A percentile compares a stretch with the other conserved stretches of the same genome.
These are phyloP conservation scores for Parasteatoda lunata DNA, from an alignment of 2,888 invertebrate genomes.

Conservation along the genomic window DNA sequence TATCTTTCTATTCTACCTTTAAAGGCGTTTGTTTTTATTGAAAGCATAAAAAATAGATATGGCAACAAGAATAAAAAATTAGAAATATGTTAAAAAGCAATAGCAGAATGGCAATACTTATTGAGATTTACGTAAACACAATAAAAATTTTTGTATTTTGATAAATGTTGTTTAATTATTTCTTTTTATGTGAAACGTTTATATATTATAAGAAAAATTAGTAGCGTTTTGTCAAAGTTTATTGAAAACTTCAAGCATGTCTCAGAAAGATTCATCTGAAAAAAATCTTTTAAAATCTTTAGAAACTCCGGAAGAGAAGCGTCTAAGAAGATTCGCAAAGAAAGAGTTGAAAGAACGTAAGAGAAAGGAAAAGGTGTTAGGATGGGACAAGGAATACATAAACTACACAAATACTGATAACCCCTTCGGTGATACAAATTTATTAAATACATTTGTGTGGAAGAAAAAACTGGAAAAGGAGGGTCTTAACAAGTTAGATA, in stretches of 20 bases:
- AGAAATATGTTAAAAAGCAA: too few species aligned
- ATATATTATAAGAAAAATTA: too few species aligned
- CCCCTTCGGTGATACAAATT: constrained; percentile 97
- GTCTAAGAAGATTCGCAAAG: constrained; percentile 86
- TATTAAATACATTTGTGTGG: constrained; percentile 97
- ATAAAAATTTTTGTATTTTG: too few species aligned
- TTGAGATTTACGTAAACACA: too few species aligned
- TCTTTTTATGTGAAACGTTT: too few species aligned
- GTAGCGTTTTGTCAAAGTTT: too few species aligned
- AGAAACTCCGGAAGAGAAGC: constrained; percentile 97
- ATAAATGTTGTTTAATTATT: too few species aligned
- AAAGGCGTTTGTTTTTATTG: too few species aligned
- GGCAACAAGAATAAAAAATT: too few species aligned
- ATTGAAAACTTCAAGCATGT: constrained; percentile 8
- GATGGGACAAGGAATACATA: constrained; percentile 97
- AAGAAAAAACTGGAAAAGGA: constrained; percentile 95
- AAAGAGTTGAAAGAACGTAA: constrained; percentile 91
- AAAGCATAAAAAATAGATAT: too few species aligned
- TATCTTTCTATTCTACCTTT: too few species aligned
- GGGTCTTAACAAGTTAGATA: constrained; percentile 85
- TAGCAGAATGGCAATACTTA: too few species aligned
- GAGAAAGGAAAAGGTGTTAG: constrained; percentile 89
- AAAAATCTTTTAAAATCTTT: constrained; percentile 82
- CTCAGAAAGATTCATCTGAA: constrained; percentile 65
- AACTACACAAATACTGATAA: constrained; percentile 99